Base-by-base conservation (phyloP, 1,140 invertebrate genomes). In the Monomorium pharaonis region DNA sequence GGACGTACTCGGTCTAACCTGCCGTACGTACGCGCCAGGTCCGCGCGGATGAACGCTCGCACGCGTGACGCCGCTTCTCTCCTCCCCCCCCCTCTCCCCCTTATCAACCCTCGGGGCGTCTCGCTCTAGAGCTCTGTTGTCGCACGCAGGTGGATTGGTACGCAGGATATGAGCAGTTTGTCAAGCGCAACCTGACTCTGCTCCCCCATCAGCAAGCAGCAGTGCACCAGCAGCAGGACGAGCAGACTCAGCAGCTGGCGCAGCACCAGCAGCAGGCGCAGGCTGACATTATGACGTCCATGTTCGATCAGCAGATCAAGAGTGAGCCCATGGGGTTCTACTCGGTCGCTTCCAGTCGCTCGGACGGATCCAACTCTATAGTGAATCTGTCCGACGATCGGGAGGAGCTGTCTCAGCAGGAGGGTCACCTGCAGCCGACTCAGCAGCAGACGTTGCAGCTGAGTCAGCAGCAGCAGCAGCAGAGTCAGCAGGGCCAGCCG, bases 231-330 rank as follows among this genome's bases (percentile, higher is more conserved):
- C 92, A 90, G 86, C 92, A 85, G 51, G 91, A 92, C 74, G 78
- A 70, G 12, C 91, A 91, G 58, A 49, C 87, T 44, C 86, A 92
- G 86, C 88, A 92, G 87, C 86, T 90, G 85, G 86, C 84, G 67
- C 91, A 90, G 72, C 63, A 85, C 70, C 91, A 90, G 72, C 63
- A 85, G 70, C 90, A 88, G n/a, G n/a, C n/a, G 54, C 89, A 92
- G 63, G 80, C 85, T 63, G 83, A 89, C 83, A 94, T 94, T 88
- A 95, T 95, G 95, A 94, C 95, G 83, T 95, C 96, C 90, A 96
- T 96, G 96, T 97, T 96, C 89, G 96, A 97, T 92, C 96, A 96
- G 92, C 96, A 97, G 92, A 96, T 96, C 89, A 97, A 97, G 92
- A 96, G 96, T 87, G 96, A 97, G 93, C 96, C 96, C 78, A 96